Base-by-base conservation (phyloP, 2,797 vertebrate genomes). In the Loris lydekkerianus region DNA sequence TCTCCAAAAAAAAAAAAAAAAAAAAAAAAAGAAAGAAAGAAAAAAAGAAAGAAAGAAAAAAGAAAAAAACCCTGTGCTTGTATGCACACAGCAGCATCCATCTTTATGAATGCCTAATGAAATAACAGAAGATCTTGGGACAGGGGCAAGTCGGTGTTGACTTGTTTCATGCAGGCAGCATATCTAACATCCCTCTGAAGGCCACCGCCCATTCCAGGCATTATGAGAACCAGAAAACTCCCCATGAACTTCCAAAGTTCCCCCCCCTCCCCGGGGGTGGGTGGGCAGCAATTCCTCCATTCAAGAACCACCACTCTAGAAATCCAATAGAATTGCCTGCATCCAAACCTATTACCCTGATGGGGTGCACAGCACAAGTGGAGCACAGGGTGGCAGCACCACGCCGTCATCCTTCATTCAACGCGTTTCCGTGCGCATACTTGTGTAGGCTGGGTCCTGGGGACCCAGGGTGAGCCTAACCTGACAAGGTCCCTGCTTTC, bases 211-310 rank as follows among this genome's bases (percentile, higher is more conserved):
- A 29, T 13, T 8, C 23, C 70, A 49, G 2, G 6, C 20, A n/a
- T 27, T 23, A 43, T n/a, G 61, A 70, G 34, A n/a, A 29, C 31
- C 43, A 80, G 90, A 11, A 46, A 40, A 15, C 5, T 15, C 15
- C 65, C 20, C 7, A 0, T 9, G 10, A 13, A 23, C 60, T 92
- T 85, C 67, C 86, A 46, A 43, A 78, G 34, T 18, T 9, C n/a
- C 13, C 31, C 31, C 4, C 4, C 29, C 5, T n/a, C 11, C 3
- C 3, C 0, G 61, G 13, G 27, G 0, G 43, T 5, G 40, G 31
- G 20, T 76, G n/a, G 56, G 20, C 27, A 75, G 40, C 31, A 49
- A 56, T 60, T 70, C 27, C 31, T 14, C 53, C 40, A 21, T 4
- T 70, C 60, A 63, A 75, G 43, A 92, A 78, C 53, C 15, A 27